Conservation (phyloP, 1,140 invertebrate genomes). For the Drosophila tsacasi region DNA sequence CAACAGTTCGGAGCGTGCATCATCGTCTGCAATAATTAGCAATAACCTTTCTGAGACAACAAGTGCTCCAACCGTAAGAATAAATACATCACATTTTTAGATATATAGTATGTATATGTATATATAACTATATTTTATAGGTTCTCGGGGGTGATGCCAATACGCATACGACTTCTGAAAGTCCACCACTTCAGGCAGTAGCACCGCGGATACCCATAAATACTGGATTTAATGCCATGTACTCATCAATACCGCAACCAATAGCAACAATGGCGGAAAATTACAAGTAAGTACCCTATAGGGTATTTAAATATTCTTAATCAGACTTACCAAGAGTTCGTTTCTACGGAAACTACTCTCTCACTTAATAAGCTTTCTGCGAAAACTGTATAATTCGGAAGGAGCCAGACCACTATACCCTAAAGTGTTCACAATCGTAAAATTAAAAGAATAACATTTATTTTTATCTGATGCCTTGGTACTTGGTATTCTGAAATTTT, state of each 20-base stretch:
- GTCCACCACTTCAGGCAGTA: slow-evolving; percentile 87
- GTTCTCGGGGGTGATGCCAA: slow-evolving; percentile 63
- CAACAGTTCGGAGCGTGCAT: slow-evolving; percentile 25
- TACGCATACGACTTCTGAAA: slow-evolving; percentile 84
- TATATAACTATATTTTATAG: slow-evolving; percentile 16
- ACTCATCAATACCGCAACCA: slow-evolving; percentile 96
- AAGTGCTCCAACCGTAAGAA: slow-evolving; percentile 63
- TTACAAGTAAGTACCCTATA: slow-evolving; percentile 90
- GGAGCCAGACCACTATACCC: no score
- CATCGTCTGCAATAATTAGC: slow-evolving; percentile 34
- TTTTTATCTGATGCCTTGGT: no score
- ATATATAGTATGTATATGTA: not conserved
- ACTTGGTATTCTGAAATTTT: no score
- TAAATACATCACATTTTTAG: not conserved
- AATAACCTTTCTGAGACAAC: slow-evolving; percentile 59
- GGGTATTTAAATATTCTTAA: not conserved
- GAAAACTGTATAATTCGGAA: no score
- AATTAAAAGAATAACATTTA: no score
- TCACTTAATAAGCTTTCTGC: no score
- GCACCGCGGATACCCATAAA: slow-evolving; percentile 92
- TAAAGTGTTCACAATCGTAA: no score
- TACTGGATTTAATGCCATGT: slow-evolving; percentile 97
- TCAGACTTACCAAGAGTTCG: not conserved
- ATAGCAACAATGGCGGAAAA: slow-evolving; percentile 97
- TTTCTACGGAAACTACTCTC: not conserved